Evolutionary conservation across 2,797 vertebrate species (phyloP).

Genomic region (Pipistrellus pygmaeus): DNA sequence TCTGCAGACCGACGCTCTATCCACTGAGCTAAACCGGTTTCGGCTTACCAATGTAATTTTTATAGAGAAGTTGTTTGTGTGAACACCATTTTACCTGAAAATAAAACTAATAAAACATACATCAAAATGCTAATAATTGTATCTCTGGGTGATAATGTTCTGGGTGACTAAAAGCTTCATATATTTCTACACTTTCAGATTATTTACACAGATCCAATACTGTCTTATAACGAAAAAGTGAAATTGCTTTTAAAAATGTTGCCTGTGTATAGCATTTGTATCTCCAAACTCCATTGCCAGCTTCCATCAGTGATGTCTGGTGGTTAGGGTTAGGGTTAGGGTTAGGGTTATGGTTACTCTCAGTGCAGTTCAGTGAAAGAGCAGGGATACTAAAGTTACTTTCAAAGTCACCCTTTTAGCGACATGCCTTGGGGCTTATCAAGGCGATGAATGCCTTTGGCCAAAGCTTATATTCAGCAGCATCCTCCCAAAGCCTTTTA

Average conservation of each 20-base stretch:
- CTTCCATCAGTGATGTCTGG: slow-evolving; percentile 6
- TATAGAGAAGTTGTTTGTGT: neutral
- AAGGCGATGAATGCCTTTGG: slow-evolving; percentile 80
- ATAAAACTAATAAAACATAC: neutral
- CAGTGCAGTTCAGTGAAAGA: neutral
- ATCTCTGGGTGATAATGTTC: neutral
- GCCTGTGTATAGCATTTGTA: neutral
- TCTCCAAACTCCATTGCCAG: neutral
- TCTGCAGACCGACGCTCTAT: no score
- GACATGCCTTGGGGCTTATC: slow-evolving; percentile 68
- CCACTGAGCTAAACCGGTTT: no score
- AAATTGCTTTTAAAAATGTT: neutral
- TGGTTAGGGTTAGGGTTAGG: neutral
- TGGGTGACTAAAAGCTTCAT: neutral
- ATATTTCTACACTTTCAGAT: neutral
- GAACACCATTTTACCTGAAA: neutral
- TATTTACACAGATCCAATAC: neutral
- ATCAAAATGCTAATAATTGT: neutral
- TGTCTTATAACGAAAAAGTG: neutral
- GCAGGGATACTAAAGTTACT: neutral
- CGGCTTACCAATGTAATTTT: neutral
- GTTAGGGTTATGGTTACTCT: neutral
- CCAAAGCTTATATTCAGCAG: slow-evolving; percentile 77
- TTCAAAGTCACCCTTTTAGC: slow-evolving; percentile 47
- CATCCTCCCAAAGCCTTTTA: slow-evolving; percentile 68